phyloP scores from a whole-genome alignment of 2,113 vertebrate species.

The Pseudolaguvia tuberculata region DNA sequence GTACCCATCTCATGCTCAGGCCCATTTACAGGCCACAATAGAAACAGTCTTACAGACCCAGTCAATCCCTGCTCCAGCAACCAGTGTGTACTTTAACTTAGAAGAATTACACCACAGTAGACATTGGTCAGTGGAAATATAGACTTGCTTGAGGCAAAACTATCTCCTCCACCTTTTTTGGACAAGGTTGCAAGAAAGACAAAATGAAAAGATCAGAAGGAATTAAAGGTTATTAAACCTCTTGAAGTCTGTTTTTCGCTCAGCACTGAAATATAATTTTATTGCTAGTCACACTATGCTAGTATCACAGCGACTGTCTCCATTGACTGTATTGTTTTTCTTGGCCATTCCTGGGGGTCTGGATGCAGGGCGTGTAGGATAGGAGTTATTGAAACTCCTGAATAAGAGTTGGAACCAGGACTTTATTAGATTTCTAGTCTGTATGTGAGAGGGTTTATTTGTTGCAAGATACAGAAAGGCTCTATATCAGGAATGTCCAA shows the following conservation, averaged over 20 bases:
- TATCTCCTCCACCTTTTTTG: not conserved
- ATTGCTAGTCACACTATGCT: not conserved
- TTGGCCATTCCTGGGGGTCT: too few relatives aligned
- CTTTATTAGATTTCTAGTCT: too few relatives aligned
- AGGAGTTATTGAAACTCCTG: too few relatives aligned
- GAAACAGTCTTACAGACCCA: conserved; percentile 18
- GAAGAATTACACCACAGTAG: conserved; percentile 2
- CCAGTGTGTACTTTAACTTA: not conserved
- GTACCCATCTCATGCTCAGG: not conserved
- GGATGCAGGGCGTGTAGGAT: too few relatives aligned
- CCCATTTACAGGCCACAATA: not conserved
- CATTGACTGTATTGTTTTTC: not conserved
- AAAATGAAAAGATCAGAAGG: not conserved
- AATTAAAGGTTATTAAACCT: not conserved
- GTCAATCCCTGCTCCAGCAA: conserved; percentile 17
- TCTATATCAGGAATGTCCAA: too few relatives aligned
- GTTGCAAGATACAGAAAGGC: too few relatives aligned
- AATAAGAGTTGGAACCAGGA: too few relatives aligned
- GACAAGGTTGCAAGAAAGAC: not conserved
- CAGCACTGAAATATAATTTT: not conserved
- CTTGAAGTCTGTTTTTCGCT: not conserved
- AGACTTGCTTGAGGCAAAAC: not conserved
- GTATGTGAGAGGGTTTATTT: too few relatives aligned
- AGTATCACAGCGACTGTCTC: not conserved
- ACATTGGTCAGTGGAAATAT: not conserved